A percentile compares a stretch with the other conserved stretches of the same genome.
Evolutionary conservation across 2,888 invertebrate species (phyloP).

Genomic region (Anodontia alba): DNA sequence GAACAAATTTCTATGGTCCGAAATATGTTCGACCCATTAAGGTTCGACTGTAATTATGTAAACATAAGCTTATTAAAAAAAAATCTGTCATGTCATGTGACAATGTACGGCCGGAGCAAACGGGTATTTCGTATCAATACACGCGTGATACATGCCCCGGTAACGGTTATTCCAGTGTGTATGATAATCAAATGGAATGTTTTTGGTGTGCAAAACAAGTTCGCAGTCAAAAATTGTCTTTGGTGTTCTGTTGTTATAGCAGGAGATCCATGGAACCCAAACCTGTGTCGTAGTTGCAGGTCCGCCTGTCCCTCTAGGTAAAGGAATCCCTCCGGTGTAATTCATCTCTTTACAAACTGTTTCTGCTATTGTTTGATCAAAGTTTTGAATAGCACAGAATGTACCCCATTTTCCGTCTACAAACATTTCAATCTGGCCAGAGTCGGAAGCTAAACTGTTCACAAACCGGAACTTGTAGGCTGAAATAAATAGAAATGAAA

Average conservation of each 20-base stretch:
- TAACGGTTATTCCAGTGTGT: slow-evolving; percentile 46
- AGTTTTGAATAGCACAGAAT: slow-evolving; percentile 46
- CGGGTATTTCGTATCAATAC: slow-evolving; percentile 41
- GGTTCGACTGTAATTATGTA: too few species aligned
- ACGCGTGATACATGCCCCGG: slow-evolving; percentile 44
- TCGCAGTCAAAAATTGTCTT: slow-evolving; percentile 50
- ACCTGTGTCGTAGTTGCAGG: slow-evolving; percentile 21
- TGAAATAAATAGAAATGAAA: slow-evolving; percentile 20
- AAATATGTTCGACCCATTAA: too few species aligned
- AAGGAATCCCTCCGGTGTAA: slow-evolving; percentile 48
- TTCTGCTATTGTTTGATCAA: slow-evolving; percentile 53
- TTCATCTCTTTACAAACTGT: slow-evolving; percentile 56
- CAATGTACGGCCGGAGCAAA: slow-evolving; percentile 54
- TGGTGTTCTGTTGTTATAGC: slow-evolving; percentile 12
- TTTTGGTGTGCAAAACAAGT: slow-evolving; percentile 45
- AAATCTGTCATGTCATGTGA: too few species aligned
- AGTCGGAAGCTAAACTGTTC: slow-evolving; percentile 26
- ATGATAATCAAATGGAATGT: slow-evolving; percentile 35
- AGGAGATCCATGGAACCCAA: slow-evolving; percentile 55
- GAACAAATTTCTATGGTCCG: too few species aligned
- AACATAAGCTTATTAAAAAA: too few species aligned
- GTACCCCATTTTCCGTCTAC: slow-evolving; percentile 52
- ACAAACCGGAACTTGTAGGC: slow-evolving; percentile 53
- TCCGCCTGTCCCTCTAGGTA: slow-evolving; percentile 37
- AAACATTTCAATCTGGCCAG: slow-evolving; percentile 57